These are phyloP conservation scores for Chrysomela aeneicollis DNA, from an alignment of 2,888 invertebrate species.

Conservation along the genomic window DNA sequence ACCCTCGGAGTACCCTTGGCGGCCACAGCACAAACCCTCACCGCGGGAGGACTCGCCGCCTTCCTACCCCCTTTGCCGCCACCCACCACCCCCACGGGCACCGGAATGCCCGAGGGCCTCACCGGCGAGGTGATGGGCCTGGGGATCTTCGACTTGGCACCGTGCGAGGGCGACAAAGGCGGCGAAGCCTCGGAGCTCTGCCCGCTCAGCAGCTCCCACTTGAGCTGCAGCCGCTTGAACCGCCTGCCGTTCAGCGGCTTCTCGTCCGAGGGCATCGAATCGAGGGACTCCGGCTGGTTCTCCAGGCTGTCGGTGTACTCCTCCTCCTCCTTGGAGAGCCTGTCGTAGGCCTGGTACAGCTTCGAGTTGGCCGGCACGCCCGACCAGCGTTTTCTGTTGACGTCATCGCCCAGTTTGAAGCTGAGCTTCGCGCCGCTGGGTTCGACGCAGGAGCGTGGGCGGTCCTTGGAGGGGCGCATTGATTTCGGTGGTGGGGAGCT, in stretches of 20 bases:
- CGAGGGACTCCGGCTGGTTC: slow-evolving; percentile 61
- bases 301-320: slow-evolving; percentile 80
- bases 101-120: slow-evolving; percentile 69
- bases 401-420: slow-evolving; percentile 59
- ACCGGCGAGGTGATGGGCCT: slow-evolving; percentile 78
- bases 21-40: no score
- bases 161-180: slow-evolving; percentile 59
- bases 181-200: slow-evolving; percentile 61
- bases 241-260: slow-evolving; percentile 68
- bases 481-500: slow-evolving; percentile 65
- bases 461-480: slow-evolving; percentile 59
- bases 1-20: no score
- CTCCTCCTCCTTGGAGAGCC: slow-evolving; percentile 72
- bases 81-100: slow-evolving; percentile 56
- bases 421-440: slow-evolving; percentile 56
- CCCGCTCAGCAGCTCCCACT: slow-evolving; percentile 81
- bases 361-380: slow-evolving; percentile 75
- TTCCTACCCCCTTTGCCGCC: slow-evolving; percentile 57
- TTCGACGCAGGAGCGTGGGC: slow-evolving; percentile 78
- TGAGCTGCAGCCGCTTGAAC: slow-evolving; percentile 78
- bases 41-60: slow-evolving; percentile 57
- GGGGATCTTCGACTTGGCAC: slow-evolving; percentile 75
- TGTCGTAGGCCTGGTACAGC: slow-evolving; percentile 76
- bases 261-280: slow-evolving; percentile 57
- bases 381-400: slow-evolving; percentile 73